phyloP scores from a whole-genome alignment of 2,888 invertebrate species.

The Bombyx huttoni region DNA sequence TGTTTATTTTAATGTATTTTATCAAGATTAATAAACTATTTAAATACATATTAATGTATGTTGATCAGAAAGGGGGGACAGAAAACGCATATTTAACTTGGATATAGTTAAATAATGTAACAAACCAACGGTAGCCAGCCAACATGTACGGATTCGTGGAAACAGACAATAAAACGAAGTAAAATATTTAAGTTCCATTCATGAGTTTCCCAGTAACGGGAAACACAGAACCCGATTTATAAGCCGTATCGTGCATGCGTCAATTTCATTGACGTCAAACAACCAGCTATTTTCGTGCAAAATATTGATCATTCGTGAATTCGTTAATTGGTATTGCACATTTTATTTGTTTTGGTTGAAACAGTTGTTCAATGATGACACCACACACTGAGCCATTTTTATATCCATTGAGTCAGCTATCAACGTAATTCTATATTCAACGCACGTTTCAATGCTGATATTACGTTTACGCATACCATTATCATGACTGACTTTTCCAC shows the following conservation, averaged over 20 bases:
- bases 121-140: not conserved
- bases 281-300: conserved; percentile 19
- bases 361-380: not conserved
- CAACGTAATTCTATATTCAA: not conserved
- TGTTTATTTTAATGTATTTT: too few relatives aligned
- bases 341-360: not conserved
- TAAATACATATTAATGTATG: too few relatives aligned
- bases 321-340: not conserved
- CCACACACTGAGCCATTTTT: not conserved
- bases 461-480: not conserved
- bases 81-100: not conserved
- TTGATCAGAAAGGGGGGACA: not conserved
- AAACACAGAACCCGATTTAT: conserved; percentile 18
- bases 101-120: not conserved
- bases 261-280: conserved; percentile 27
- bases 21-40: too few relatives aligned
- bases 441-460: not conserved
- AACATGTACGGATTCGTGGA: not conserved
- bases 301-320: conserved; percentile 13
- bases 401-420: not conserved
- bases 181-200: conserved; percentile 4
- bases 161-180: not conserved
- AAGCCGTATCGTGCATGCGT: conserved; percentile 17
- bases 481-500: not conserved
- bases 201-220: conserved; percentile 11